Evolutionary conservation across 2,888 invertebrate genomes (phyloP), one percentile per base, ranked within the genome.

Genomic region (Drosophila pegasa): DNA sequence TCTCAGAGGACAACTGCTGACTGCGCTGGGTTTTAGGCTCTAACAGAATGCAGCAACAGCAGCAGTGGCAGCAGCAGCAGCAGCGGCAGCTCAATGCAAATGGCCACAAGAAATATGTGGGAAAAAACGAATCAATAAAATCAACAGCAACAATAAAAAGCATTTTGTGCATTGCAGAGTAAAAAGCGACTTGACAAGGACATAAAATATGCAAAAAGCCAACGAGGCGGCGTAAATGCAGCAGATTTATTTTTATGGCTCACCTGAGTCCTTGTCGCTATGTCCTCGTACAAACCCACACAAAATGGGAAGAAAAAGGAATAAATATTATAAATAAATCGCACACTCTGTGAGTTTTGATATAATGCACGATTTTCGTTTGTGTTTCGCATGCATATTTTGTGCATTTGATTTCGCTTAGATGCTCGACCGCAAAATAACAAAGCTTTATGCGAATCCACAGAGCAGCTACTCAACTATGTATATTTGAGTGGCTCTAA

Each of bases 171-270:
- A 68, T 69, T 71, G 70, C 59, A 56, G 65, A 64, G 58, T 50
- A 80, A 82, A 80, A 65, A 70, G 63, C 67, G 60, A 43, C 70
- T 72, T 69, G 68, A 66, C 75, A 75, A 60, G 58, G 72, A 62
- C 75, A 83, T 85, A 85, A 85, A 83, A 83, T 83, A 85, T 85
- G 83, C 75, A 83, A 68, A 79, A 75, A 79, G 48, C 72, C 83
- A 78, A 77, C 80, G 78, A 80, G 68, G 78, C 81, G 76, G 85
- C 77, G 83, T 83, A 85, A 84, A 84, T 84, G 83, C 83, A 75
- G 67, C 79, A 79, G 83, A 83, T 84, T 85, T 84, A 83, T 84
- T 83, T 80, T 84, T 83, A 83, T 85, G 74, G 72, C 72, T 67
- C 77, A 77, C 68, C 76, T 73, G 75, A 69, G 75, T 71, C 66